Base-by-base conservation (phyloP, 2,113 vertebrate genomes). In the Amia ocellicauda region DNA sequence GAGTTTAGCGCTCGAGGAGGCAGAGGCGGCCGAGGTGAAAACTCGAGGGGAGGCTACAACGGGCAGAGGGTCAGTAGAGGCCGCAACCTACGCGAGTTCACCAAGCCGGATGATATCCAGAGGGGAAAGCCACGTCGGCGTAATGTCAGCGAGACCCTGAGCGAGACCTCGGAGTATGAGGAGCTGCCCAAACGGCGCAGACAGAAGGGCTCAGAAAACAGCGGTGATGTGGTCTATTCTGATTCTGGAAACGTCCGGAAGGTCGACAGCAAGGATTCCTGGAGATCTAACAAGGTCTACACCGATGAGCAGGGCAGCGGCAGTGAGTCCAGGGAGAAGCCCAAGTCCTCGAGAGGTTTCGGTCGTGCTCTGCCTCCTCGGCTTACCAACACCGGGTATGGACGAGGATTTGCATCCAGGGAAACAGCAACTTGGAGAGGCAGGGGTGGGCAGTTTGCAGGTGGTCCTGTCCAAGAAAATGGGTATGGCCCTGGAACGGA, bases 151-250 rank as follows among this genome's bases (percentile, higher is more conserved):
- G 97, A 99, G 84, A 98, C 96, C 0, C 89, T 96, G 65, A 98
- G 97, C 0, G 95, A 99, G 73, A 85, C 93, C n/a, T 99, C 97
- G 0, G 96, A 99, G 52, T 97, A 98, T 0, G 97, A 98, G 69
- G 97, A 99, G 59, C 90, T 95, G 7, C 97, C 97, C 11, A 98
- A 98, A 71, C 90, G 97, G 2, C 90, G 93, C 0, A 86, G 93
- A 0, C 93, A 99, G 77, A 89, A 93, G 53, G 94, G 89, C 20
- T 74, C 86, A 0, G 95, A 97, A 73, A 89, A 89, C 4, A 89
- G 91, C 57, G 88, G 85, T 1, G 85, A 90, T 0, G 70, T 74
- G 2, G 68, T 66, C 5, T 90, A 91, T 68, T 49, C 83, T 1
- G 91, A 91, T 7, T 71, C 91, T 8, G 78, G 78, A 0, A 81